phyloP scores from a whole-genome alignment of 2,797 vertebrate species.

The Leucoraja ocellata region DNA sequence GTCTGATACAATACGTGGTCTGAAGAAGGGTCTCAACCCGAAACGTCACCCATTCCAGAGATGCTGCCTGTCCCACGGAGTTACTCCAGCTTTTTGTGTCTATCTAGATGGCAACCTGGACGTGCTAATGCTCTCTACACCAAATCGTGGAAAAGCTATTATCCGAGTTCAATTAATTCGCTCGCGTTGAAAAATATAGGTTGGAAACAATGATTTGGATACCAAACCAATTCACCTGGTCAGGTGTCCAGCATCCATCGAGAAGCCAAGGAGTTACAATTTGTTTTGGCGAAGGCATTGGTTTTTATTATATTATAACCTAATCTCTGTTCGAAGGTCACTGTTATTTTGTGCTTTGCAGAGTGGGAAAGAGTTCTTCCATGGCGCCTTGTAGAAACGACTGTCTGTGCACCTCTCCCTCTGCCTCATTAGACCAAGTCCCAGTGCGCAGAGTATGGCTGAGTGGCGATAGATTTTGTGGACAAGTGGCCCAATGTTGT shows the following conservation, averaged over 20 bases:
- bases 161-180: neutral
- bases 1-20: neutral
- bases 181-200: neutral
- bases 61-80: no score
- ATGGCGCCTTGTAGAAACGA: neutral
- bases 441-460: neutral
- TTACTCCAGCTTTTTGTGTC: no score
- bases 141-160: neutral
- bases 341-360: no score
- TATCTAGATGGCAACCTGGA: neutral
- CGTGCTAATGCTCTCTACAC: neutral
- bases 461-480: no score
- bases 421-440: neutral
- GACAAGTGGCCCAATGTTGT: neutral
- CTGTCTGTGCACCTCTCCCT: neutral
- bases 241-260: no score
- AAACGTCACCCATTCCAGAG: no score
- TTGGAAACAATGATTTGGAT: neutral
- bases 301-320: neutral
- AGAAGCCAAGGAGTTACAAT: neutral
- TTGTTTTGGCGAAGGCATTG: neutral
- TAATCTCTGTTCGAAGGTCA: neutral
- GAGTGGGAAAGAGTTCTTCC: neutral
- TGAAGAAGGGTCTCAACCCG: no score
- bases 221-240: neutral